Percentiles rank a stretch among this genome's conserved stretches.
Conservation (phyloP, 2,888 invertebrate species). For the Miltochrista miniata region DNA sequence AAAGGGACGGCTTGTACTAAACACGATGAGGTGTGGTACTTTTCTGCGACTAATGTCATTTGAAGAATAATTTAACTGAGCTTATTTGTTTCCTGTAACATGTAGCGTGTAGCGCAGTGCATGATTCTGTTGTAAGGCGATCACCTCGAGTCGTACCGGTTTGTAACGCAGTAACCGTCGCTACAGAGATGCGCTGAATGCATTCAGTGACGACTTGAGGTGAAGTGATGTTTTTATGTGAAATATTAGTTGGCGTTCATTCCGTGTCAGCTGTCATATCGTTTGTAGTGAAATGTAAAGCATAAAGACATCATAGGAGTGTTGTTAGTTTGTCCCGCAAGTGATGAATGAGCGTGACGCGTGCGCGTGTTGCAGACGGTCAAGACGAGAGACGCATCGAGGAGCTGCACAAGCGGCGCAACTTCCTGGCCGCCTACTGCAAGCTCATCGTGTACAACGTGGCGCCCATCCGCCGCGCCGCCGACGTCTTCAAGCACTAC, state of each 20-base stretch:
- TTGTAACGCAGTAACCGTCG: too few relatives aligned
- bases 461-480: slow-evolving; percentile 95
- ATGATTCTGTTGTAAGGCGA: slow-evolving; percentile 19
- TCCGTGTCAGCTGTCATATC: too few relatives aligned
- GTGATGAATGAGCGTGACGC: not conserved
- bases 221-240: slow-evolving; percentile 27
- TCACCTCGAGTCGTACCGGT: slow-evolving; percentile 27
- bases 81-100: slow-evolving; percentile 29
- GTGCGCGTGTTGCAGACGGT: slow-evolving; percentile 84
- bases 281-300: not conserved
- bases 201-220: slow-evolving; percentile 22
- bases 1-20: slow-evolving; percentile 31
- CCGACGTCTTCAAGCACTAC: slow-evolving; percentile 98
- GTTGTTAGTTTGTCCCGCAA: too few relatives aligned
- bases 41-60: slow-evolving; percentile 21
- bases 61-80: slow-evolving; percentile 18
- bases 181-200: not conserved
- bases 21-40: slow-evolving; percentile 27
- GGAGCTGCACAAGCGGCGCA: slow-evolving; percentile 97
- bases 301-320: not conserved
- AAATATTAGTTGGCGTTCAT: not conserved
- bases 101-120: slow-evolving; percentile 36
- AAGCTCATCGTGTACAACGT: slow-evolving; percentile 99
- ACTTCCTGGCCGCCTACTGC: slow-evolving; percentile 98
- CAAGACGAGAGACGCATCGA: slow-evolving; percentile 98